Conservation (phyloP, 2,113 vertebrate genomes). For the Sylvicapra grimmia region DNA sequence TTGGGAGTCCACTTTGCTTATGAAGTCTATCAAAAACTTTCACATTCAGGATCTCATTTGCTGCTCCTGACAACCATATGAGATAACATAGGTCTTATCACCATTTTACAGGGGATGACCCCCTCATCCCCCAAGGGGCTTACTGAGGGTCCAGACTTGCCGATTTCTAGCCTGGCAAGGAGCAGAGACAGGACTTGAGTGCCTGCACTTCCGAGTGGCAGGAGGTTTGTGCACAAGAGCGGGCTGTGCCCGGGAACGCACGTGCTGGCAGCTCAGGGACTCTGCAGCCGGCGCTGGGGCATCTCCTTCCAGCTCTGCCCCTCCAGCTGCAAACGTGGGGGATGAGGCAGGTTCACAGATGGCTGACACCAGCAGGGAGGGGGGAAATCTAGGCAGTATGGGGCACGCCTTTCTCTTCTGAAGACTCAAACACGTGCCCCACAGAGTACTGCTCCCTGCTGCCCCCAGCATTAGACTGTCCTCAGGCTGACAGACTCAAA, state of each 20-base stretch:
- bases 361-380: background rate
- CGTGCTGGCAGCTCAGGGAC: background rate
- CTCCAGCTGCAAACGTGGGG: background rate
- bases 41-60: background rate
- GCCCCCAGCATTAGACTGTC: background rate
- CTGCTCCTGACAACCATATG: background rate
- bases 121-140: background rate
- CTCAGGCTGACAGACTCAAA: background rate
- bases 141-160: background rate
- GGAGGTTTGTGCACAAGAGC: background rate
- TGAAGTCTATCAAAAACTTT: background rate
- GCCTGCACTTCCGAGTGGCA: background rate
- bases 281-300: background rate
- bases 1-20: background rate
- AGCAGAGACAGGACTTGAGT: background rate
- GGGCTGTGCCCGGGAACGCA: background rate
- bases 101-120: background rate
- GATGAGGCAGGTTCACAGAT: background rate
- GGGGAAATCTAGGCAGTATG: background rate
- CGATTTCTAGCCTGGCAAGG: background rate
- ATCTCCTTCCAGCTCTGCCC: background rate
- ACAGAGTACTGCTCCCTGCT: fast-evolving
- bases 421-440: background rate
- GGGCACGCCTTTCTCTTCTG: background rate
- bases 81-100: background rate